Evolutionary conservation across 2,113 vertebrate species (phyloP).

Genomic region (Ibidorhyncha struthersii): DNA sequence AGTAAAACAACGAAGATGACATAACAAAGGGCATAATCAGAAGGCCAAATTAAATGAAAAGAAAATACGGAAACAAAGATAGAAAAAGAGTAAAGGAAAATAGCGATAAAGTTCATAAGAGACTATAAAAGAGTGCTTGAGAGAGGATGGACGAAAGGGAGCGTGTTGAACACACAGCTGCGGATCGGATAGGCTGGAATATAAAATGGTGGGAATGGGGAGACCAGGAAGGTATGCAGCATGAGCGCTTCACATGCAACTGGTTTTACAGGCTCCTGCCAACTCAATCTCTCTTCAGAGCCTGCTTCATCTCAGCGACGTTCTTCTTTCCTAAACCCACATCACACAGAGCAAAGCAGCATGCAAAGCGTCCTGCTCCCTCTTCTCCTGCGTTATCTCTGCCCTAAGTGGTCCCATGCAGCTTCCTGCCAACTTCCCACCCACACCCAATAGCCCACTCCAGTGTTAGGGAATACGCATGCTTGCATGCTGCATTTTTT

Average conservation of each 20-base stretch:
- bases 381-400: neutral
- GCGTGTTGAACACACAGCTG: neutral
- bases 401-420: neutral
- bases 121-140: neutral
- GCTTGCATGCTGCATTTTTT: neutral
- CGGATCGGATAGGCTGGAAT: neutral
- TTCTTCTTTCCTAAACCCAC: neutral
- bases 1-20: neutral
- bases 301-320: neutral
- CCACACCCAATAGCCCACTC: neutral
- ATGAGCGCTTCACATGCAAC: neutral
- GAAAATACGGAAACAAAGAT: neutral
- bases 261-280: slow-evolving; percentile 26
- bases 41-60: neutral
- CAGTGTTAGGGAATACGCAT: accelerated
- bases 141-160: neutral
- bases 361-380: neutral
- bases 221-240: neutral
- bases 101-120: neutral
- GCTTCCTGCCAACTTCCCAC: neutral
- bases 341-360: neutral
- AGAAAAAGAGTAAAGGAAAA: neutral
- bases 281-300: neutral
- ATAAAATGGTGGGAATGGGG: neutral
- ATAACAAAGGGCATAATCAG: neutral